Base-by-base conservation (phyloP, 2,797 vertebrate genomes). In the Hozukius guyotensis region DNA sequence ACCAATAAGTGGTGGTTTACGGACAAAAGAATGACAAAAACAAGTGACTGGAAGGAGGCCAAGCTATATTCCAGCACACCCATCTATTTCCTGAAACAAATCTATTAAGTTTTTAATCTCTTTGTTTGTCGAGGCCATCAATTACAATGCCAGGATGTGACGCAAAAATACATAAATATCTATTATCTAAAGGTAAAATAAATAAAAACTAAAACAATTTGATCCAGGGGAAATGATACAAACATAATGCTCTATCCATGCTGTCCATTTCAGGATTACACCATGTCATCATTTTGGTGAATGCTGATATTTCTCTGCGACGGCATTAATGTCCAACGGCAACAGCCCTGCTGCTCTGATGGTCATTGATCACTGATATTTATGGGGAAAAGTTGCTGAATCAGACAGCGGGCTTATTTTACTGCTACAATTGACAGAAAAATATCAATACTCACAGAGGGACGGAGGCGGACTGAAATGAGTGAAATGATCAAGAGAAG, bases 371-470 rank as follows among this genome's bases (percentile, higher is more conserved):
- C 84, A 77, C 29, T 75, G 75, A 88, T 88, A 87, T 91, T 90
- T 87, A 91, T 87, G 74, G 60, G 55, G 20, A 42, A 76, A 87
- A 90, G 89, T 81, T 78, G 90, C 87, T 92, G 92, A 93, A 86
- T 91, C 90, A 91, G 88, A 85, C 63, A 64, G 18, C 24, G 29
- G 25, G 25, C 53, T 83, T 84, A 74, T 86, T 91, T 92, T 87
- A 87, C 74, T 64, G 82, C 75, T 65, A 75, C 55, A 88, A 83
- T 82, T 86, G 84, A 88, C 85, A 32, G 82, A 71, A 78, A 85
- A 92, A 89, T 83, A 86, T 89, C 86, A 92, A 90, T 91, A 84
- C 62, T 59, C 80, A 52, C 56, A 67, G 71, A 77, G 80, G 72
- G 72, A 87, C 7, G 32, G 62, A 61, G 78, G 36, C 5, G 29